Base-by-base conservation (phyloP, 2,113 vertebrate genomes). In the Dicentrarchus labrax region DNA sequence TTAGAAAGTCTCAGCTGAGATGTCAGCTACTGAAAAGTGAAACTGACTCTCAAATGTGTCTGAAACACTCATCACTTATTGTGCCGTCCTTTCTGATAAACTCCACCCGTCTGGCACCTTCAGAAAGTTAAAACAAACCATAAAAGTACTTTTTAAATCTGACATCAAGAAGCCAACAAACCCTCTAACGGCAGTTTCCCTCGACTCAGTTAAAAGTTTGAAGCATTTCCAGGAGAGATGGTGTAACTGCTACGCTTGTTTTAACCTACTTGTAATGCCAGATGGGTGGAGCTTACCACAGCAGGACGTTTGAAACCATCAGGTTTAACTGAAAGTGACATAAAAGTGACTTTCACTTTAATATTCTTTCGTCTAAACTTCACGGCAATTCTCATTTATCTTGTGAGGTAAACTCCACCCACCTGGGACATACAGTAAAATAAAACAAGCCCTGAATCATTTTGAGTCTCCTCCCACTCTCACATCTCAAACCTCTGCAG, bases 221-320 rank as follows among this genome's bases (percentile, higher is more conserved):
- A 66, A 1, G 1, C 19, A 0, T 59, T 41, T 74, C 50, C 50
- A 61, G 62, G 24, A 60, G 8, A 68, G 13, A 5, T n/a, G 57
- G 17, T 30, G 30, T 36, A n/a, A 45, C 19, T n/a, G 6, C 1
- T 60, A 13, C 1, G 21, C 51, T 76, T 76, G 77, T 65, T 83
- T 69, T 43, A 13, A 45, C 3, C 13, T 65, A 19, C 57, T 19
- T 45, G 16, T 16, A 15, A 13, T 36, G 21, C 65, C 69, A 22
- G 84, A 38, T 4, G 62, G 68, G 84, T 64, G 74, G 84, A 2
- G 39, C 41, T 72, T 76, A 53, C 3, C 22, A 4, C 1, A 24
- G 6, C 24, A 47, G 38, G 22, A 16, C 65, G 5, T 65, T 39
- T 59, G 16, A 16, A 38, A 57, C 60, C 38, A 4, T 61, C 59